A percentile compares a stretch with the other conserved stretches of the same genome.
Conservation (phyloP, 2,113 vertebrate genomes). For the Notothenia rossii region DNA sequence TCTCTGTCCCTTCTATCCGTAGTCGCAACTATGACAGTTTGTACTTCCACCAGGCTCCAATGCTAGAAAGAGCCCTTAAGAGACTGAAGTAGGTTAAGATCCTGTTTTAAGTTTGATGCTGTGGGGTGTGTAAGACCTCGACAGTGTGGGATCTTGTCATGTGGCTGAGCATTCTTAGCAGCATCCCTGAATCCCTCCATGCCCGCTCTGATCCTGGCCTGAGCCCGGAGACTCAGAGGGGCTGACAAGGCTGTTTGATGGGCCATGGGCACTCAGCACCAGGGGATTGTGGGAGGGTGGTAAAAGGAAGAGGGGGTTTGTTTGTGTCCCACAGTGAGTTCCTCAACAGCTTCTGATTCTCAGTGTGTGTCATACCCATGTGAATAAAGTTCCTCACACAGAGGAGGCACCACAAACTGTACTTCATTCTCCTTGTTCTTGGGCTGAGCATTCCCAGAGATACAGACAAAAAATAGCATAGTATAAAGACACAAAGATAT, state of each 20-base stretch:
- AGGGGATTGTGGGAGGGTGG: slow-evolving; percentile 50
- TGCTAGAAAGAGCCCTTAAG: slow-evolving; percentile 23
- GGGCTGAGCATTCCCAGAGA: background rate
- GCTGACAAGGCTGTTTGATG: slow-evolving; percentile 66
- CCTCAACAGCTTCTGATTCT: slow-evolving; percentile 51
- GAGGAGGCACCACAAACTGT: slow-evolving; percentile 23
- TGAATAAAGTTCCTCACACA: slow-evolving; percentile 48
- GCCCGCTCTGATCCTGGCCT: slow-evolving; percentile 60
- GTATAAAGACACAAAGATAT: background rate
- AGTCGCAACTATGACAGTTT: slow-evolving; percentile 30
- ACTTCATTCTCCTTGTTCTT: slow-evolving; percentile 6
- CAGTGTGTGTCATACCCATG: slow-evolving; percentile 51
- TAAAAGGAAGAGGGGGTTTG: background rate
- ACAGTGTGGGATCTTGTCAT: slow-evolving; percentile 38
- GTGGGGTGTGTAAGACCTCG: slow-evolving; percentile 33
- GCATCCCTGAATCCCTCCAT: slow-evolving; percentile 49
- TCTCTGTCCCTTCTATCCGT: slow-evolving; percentile 33
- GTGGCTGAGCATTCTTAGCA: slow-evolving; percentile 44
- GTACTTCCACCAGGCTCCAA: slow-evolving; percentile 23
- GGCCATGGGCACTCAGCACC: slow-evolving; percentile 42
- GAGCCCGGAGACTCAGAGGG: slow-evolving; percentile 59
- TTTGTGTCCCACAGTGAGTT: slow-evolving; percentile 53
- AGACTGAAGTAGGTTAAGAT: slow-evolving; percentile 22
- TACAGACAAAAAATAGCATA: background rate
- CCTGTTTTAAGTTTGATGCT: slow-evolving; percentile 26